Evolutionary conservation across 2,888 invertebrate genomes (phyloP), one percentile per base, ranked within the genome.

Genomic region (Agrochola lota): DNA sequence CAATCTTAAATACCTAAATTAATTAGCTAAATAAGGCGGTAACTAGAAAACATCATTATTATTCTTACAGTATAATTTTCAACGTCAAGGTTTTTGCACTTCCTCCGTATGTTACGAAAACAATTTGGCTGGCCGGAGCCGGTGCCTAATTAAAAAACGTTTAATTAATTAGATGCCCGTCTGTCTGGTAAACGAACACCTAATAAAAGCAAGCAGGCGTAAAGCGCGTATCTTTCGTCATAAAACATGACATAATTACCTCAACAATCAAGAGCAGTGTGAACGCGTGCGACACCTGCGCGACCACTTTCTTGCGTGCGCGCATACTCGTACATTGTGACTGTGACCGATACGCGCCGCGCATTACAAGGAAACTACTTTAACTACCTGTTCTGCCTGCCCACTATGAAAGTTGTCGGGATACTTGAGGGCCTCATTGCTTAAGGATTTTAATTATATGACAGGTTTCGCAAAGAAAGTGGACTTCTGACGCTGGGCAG

Each of bases 231-330:
- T 59, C 23, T 30, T 64, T 76, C 67, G 46, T 75, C 66, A 79
- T 79, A 69, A 72, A 74, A 71, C 73, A 71, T 89, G 87, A 88
- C 83, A 88, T 86, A 88, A 89, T 85, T 84, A 87, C 86, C 78
- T 83, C 80, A 86, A 87, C 89, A 88, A 88, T 87, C 89, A 90
- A 90, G 87, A 89, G 83, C 85, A 86, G 83, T 86, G 87, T 86
- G 86, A 89, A 84, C 73, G 72, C 46, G 78, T 74, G 71, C 73
- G 78, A 86, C 89, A 89, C 87, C 88, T 87, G 89, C 68, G 81
- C 81, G 80, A 84, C 87, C 84, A 89, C 93, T 92, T 91, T 92
- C 92, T 86, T 92, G 83, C 82, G 81, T 85, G 62, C 60, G 52
- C 86, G 85, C 87, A 83, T 88, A 57, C 43, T 52, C 17, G 52